These are phyloP conservation scores for Macrocentrus cingulum DNA, from an alignment of 1,140 invertebrate genomes.

Conservation along the genomic window DNA sequence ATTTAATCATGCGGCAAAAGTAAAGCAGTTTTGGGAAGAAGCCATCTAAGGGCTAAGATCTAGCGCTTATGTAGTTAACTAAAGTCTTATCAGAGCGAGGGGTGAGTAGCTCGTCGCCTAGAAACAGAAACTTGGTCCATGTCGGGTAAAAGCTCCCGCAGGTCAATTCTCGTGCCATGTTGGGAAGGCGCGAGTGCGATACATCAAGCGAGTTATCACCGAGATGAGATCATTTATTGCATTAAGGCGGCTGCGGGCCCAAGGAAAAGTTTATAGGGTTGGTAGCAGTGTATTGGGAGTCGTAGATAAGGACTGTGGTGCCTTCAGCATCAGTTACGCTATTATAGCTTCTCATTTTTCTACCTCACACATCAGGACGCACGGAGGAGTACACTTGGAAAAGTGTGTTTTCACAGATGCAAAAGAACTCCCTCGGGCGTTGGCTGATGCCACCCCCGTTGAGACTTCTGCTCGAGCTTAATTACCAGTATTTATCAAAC, in stretches of 20 bases:
- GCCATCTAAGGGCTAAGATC: conserved; percentile 4
- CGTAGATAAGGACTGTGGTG: conserved; percentile 45
- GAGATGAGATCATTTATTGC: conserved; percentile 54
- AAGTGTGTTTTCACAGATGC: neutral
- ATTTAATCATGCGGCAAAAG: conserved; percentile 17
- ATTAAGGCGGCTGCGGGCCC: conserved; percentile 36
- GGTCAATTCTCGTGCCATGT: conserved; percentile 12
- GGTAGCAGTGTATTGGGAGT: conserved; percentile 38
- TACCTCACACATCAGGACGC: neutral
- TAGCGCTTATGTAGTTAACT: conserved; percentile 20
- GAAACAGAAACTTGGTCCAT: conserved; percentile 20
- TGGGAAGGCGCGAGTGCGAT: conserved; percentile 33
- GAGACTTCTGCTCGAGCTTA: conserved; percentile 37
- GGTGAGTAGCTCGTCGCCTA: neutral
- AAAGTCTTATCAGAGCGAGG: conserved; percentile 19
- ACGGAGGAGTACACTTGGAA: no score
- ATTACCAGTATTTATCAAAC: conserved; percentile 55
- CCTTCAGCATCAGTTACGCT: conserved; percentile 25
- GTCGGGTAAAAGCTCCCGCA: neutral
- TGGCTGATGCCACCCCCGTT: conserved; percentile 3
- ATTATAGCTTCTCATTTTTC: conserved; percentile 1
- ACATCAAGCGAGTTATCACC: conserved; percentile 53
- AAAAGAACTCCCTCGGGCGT: neutral
- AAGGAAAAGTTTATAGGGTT: conserved; percentile 40
- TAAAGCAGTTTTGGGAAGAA: conserved; percentile 16